Evolutionary conservation across 2,113 vertebrate species (phyloP).

Genomic region (Pampusana beccarii): DNA sequence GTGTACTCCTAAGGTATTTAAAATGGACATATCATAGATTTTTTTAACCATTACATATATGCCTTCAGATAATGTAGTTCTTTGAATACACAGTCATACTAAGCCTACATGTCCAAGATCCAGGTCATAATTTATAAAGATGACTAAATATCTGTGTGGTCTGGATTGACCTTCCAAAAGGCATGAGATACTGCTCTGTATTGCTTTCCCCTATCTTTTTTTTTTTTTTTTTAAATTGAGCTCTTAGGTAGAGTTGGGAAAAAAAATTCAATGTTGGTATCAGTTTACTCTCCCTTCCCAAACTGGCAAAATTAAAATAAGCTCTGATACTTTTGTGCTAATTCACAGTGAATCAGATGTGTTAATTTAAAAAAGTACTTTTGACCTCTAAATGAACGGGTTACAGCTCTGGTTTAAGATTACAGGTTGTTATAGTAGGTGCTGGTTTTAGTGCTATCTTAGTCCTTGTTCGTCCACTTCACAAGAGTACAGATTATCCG

Average conservation of each 20-base stretch:
- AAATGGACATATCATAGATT: background rate
- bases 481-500: background rate
- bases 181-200: background rate
- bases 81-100: background rate
- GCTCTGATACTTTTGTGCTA: background rate
- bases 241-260: background rate
- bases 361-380: background rate
- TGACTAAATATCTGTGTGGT: background rate
- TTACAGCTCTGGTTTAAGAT: background rate
- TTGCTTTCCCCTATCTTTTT: background rate
- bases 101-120: background rate
- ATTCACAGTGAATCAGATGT: background rate
- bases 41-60: background rate
- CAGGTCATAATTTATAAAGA: background rate
- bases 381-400: background rate
- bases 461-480: background rate
- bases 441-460: background rate
- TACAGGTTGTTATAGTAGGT: background rate
- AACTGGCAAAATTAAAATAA: background rate
- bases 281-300: background rate
- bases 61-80: background rate
- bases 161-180: background rate
- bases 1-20: background rate
- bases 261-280: background rate
- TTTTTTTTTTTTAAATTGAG: background rate